Evolutionary conservation across 2,113 vertebrate genomes (phyloP).

Genomic region (Bagarius yarrelli): DNA sequence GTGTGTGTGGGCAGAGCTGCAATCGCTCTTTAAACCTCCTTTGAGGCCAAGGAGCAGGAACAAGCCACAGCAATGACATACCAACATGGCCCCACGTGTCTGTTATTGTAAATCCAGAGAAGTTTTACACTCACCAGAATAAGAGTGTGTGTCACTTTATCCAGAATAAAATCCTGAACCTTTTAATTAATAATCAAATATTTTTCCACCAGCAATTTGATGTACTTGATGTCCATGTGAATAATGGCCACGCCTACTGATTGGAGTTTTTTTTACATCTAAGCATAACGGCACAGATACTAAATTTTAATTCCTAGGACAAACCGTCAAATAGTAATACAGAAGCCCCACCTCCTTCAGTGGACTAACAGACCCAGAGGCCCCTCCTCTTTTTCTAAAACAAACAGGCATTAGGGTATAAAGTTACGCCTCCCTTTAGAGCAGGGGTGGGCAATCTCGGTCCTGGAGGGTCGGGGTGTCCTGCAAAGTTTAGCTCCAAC

Average conservation of each 20-base stretch:
- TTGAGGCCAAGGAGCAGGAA: conserved; percentile 14
- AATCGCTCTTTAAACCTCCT: conserved; percentile 19
- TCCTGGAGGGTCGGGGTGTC: too few relatives aligned
- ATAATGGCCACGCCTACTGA: background rate
- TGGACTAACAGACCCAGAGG: background rate
- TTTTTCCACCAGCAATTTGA: background rate
- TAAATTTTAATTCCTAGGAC: too few relatives aligned
- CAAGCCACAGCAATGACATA: background rate
- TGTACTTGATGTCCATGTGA: too few relatives aligned
- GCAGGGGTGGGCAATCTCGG: too few relatives aligned
- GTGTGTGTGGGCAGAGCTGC: background rate
- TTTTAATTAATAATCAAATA: background rate
- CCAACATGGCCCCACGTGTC: background rate
- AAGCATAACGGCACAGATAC: too few relatives aligned
- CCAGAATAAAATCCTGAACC: background rate
- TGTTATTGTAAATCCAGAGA: background rate
- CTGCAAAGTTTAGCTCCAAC: too few relatives aligned
- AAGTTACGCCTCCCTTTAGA: too few relatives aligned
- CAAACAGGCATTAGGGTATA: background rate
- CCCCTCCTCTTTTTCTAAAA: background rate
- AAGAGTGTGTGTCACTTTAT: background rate
- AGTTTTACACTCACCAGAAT: background rate
- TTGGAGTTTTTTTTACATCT: too few relatives aligned
- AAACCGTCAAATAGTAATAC: too few relatives aligned
- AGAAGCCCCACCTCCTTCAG: background rate